Evolutionary conservation across 1,140 invertebrate species (phyloP).

Genomic region (Brachionus plicatilis): DNA sequence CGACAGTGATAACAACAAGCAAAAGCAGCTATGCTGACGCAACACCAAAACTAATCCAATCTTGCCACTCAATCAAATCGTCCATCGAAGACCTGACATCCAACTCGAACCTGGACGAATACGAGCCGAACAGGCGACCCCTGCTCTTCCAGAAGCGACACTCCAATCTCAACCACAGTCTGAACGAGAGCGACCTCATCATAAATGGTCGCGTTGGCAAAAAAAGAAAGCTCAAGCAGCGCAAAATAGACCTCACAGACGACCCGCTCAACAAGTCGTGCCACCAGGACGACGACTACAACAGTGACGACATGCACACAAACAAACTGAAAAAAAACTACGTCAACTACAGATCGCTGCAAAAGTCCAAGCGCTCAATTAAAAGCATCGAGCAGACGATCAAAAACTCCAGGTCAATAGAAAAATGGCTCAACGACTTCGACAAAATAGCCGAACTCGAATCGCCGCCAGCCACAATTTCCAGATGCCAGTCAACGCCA

Average conservation of each 20-base stretch:
- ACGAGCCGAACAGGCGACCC: background rate
- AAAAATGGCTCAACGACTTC: conserved; percentile 38
- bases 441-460: conserved; percentile 9
- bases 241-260: background rate
- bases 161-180: conserved; percentile 7
- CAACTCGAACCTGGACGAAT: background rate
- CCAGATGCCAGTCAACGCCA: background rate
- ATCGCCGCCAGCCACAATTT: background rate
- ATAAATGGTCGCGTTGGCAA: background rate
- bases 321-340: background rate
- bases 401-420: conserved; percentile 32
- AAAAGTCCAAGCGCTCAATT: conserved; percentile 30
- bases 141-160: background rate
- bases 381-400: conserved; percentile 4
- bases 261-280: background rate
- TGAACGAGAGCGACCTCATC: background rate
- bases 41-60: conserved; percentile 7
- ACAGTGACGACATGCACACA: background rate
- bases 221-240: conserved; percentile 17
- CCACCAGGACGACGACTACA: background rate
- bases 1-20: background rate
- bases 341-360: background rate
- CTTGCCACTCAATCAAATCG: background rate
- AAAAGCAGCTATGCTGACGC: conserved; percentile 8
- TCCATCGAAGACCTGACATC: conserved; percentile 20